Conservation (phyloP, 35 echinoderm and acorn worm species). For the Apostichopus parvimensis region DNA sequence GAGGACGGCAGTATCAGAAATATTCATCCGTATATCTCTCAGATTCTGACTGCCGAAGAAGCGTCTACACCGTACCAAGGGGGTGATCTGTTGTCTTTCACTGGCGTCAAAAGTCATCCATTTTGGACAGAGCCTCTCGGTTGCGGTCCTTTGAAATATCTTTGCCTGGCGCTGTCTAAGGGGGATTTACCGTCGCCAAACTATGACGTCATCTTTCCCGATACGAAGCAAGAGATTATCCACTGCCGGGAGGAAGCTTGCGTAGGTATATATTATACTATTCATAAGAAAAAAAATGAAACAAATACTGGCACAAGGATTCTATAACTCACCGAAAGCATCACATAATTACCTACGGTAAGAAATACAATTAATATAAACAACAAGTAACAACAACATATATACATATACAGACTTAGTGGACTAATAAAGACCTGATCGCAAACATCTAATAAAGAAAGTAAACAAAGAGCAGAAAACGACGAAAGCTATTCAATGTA, state of each 20-base stretch:
- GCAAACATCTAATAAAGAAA: too few species aligned
- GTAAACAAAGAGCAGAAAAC: too few species aligned
- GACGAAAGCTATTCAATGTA: too few species aligned
- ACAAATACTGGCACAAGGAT: neutral
- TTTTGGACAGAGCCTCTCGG: slow-evolving; percentile 32
- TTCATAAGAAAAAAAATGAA: neutral
- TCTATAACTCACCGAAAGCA: neutral
- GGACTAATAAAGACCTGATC: neutral
- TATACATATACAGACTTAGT: too few species aligned
- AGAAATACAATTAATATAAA: neutral
- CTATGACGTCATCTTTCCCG: slow-evolving; percentile 29
- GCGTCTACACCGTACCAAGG: neutral
- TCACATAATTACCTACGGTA: neutral
- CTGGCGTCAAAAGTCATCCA: neutral
- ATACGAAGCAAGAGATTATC: neutral
- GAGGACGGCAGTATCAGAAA: neutral
- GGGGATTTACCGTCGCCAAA: slow-evolving; percentile 8
- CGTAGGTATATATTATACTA: slow-evolving; percentile 52
- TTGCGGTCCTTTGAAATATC: slow-evolving; percentile 8
- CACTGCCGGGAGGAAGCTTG: slow-evolving; percentile 37
- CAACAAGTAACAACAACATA: neutral
- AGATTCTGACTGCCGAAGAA: neutral
- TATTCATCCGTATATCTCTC: neutral
- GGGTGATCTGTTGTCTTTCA: neutral
- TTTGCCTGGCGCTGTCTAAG: slow-evolving; percentile 32